Evolutionary conservation across 2,888 invertebrate genomes (phyloP).

Genomic region (Sarcophaga carnaria): DNA sequence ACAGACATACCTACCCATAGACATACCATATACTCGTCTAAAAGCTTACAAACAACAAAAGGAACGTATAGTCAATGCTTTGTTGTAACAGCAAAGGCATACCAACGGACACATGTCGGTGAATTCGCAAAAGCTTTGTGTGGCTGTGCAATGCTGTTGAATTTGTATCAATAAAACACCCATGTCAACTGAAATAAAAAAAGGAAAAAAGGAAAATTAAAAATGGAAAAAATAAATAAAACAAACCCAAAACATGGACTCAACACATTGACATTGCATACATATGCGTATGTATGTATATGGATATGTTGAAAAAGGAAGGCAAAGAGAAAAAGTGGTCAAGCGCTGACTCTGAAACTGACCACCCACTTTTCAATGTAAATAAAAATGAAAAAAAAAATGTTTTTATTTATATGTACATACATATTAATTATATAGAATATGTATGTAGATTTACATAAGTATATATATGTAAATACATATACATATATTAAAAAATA

Average conservation of each 20-base stretch:
- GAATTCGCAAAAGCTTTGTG: background rate
- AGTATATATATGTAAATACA: too few species aligned
- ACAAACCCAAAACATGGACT: slow-evolving; percentile 25
- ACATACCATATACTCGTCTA: background rate
- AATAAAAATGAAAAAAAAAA: background rate
- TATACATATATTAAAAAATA: slow-evolving; percentile 3
- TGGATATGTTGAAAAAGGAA: slow-evolving; percentile 29
- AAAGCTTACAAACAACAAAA: slow-evolving; percentile 7
- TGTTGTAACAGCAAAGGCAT: slow-evolving; percentile 7
- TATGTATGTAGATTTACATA: slow-evolving; percentile 6
- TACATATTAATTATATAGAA: slow-evolving; percentile 3
- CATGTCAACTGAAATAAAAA: slow-evolving; percentile 51
- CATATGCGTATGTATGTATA: slow-evolving; percentile 30
- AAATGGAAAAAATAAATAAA: slow-evolving; percentile 18
- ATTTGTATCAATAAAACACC: slow-evolving; percentile 32
- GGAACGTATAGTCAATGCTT: background rate
- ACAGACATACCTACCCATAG: background rate
- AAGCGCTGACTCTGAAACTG: background rate
- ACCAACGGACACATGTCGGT: background rate
- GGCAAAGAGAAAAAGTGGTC: slow-evolving; percentile 37
- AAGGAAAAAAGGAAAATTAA: background rate
- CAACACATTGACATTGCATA: slow-evolving; percentile 48
- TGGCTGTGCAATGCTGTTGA: background rate
- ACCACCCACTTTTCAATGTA: slow-evolving; percentile 9
- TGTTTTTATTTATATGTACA: background rate